Conservation (phyloP, 2,113 vertebrate species). For the Sceloporus tristichus region DNA sequence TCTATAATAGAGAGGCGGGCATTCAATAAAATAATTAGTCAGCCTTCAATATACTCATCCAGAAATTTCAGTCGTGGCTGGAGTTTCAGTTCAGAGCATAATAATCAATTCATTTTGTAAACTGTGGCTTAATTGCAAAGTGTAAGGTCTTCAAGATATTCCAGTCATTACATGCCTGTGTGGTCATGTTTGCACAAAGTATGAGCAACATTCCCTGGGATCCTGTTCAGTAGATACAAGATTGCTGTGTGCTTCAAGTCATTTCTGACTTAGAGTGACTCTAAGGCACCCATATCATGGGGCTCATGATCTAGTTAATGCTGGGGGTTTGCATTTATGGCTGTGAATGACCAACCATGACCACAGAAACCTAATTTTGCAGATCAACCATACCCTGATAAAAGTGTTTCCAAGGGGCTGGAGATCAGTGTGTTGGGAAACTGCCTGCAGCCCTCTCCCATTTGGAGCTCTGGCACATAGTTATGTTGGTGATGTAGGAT, state of each 20-base stretch:
- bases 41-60: constrained; percentile 59
- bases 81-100: constrained; percentile 57
- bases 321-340: too few species aligned
- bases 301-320: too few species aligned
- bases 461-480: too few species aligned
- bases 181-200: constrained; percentile 38
- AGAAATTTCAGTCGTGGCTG: constrained; percentile 68
- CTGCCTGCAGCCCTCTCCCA: too few species aligned
- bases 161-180: constrained; percentile 58
- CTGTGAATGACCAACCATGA: too few species aligned
- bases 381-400: neutral
- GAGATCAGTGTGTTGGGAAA: too few species aligned
- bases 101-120: constrained; percentile 69
- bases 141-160: constrained; percentile 67
- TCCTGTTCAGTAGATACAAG: neutral
- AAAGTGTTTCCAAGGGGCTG: too few species aligned
- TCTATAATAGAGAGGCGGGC: constrained; percentile 56
- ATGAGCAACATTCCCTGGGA: constrained; percentile 3
- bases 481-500: too few species aligned
- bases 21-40: constrained; percentile 65
- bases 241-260: too few species aligned
- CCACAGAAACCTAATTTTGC: too few species aligned
- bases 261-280: too few species aligned
- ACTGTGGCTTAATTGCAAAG: constrained; percentile 69
- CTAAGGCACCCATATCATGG: too few species aligned